Evolutionary conservation across 2,888 invertebrate genomes (phyloP).

Genomic region (Pandemis corylana): DNA sequence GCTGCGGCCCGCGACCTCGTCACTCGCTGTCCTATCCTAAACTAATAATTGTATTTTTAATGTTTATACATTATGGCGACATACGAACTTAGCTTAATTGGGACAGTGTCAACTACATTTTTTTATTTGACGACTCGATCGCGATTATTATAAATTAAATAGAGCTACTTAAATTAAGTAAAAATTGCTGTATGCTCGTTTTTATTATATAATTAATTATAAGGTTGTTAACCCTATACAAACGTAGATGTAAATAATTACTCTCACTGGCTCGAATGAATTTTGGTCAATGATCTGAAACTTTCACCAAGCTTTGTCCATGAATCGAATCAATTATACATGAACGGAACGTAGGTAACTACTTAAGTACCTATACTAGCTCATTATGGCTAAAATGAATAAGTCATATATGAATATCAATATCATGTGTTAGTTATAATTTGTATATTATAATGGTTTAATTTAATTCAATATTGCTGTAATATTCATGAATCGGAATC

Average conservation of each 20-base stretch:
- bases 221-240: slow-evolving; percentile 15
- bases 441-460: too few species aligned
- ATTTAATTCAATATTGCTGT: neutral
- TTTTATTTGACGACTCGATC: slow-evolving; percentile 6
- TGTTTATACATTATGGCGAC: slow-evolving; percentile 19
- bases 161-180: neutral
- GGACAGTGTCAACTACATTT: slow-evolving; percentile 36
- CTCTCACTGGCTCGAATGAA: slow-evolving; percentile 27
- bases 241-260: slow-evolving; percentile 33
- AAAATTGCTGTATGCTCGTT: neutral
- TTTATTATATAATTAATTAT: slow-evolving; percentile 1
- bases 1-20: slow-evolving; percentile 47
- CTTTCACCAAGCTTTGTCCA: slow-evolving; percentile 38
- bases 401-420: neutral
- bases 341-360: slow-evolving; percentile 18
- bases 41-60: slow-evolving; percentile 39
- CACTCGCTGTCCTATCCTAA: slow-evolving; percentile 42
- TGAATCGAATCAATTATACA: slow-evolving; percentile 34
- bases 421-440: neutral
- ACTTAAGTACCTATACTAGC: neutral
- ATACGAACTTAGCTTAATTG: slow-evolving; percentile 21
- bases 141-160: slow-evolving; percentile 1
- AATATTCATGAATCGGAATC: too few species aligned
- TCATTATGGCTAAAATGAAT: neutral
- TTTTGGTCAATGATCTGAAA: slow-evolving; percentile 42